Base-by-base conservation (phyloP, 2,113 vertebrate genomes). In the Gorsachius goisagi region DNA sequence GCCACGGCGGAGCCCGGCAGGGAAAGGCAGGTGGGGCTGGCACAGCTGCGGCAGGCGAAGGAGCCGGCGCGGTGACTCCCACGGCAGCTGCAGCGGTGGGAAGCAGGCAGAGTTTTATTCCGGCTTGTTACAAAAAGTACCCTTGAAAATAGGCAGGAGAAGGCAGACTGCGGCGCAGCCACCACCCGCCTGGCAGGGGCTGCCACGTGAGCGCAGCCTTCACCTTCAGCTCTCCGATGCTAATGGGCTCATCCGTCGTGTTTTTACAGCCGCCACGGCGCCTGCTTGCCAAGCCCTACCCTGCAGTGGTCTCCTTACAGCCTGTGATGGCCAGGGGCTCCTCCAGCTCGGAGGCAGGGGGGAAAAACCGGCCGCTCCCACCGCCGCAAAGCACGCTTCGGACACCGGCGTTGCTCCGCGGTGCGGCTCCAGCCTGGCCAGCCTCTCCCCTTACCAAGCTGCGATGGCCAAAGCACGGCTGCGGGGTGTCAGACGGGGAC, bases 381-480 rank as follows among this genome's bases (percentile, higher is more conserved):
- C 20, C 24, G 1, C 2, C 1, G 27, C 33, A 27, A 37, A 37
- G 37, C 7, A 1, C 7, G 15, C 18, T 37, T 67, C 32, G 21
- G 53, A 27, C 9, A 6, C 30, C 0, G 0, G 15, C 4, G 4
- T 45, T 11, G 52, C 28, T 30, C 66, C 59, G 23, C 16, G 71
- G 32, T 4, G 1, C 2, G 22, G 89, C 75, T 92, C 63, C 75
- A 67, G 63, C n/a, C 86, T 7, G 5, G 5, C 33, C 76, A 52
- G n/a, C 27, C 44, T 64, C 64, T 52, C n/a, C 56, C 60, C 33
- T 66, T 6, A 8, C 13, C 2, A 2, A 32, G 56, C 1, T 45
- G 16, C 5, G 33, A 14, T 4, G 37, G 52, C 53, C n/a, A 78
- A 21, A 53, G 49, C 56, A 5, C 45, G 32, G 5, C 88, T 26